Base-by-base conservation (phyloP, 2,113 vertebrate genomes). In the Mastomys coucha region DNA sequence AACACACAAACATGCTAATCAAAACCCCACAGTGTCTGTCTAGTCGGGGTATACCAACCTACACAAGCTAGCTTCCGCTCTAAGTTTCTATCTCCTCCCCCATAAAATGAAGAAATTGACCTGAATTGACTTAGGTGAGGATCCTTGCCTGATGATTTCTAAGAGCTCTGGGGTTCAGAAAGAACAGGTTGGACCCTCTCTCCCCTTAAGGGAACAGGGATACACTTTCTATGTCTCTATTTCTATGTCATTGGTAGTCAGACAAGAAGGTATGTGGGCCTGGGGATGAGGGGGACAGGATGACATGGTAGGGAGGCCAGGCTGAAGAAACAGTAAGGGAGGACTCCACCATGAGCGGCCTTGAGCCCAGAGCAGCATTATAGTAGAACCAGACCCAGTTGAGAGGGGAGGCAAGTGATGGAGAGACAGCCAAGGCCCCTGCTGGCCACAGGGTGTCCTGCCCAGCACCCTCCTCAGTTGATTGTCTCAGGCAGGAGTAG, bases 1-100 rank as follows among this genome's bases (percentile, higher is more conserved):
- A 39, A 42, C n/a, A 63, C 9, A 63, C n/a, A 14, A 36, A 5
- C n/a, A 28, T 5, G 2, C 31, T 51, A 33, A 69, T 51, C 81
- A 31, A 88, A 88, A 36, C 36, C 14, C 67, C 5, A 11, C 49
- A 13, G 17, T 42, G 16, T 24, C 36, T 49, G 12, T 49, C 31
- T 7, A 58, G 22, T 26, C 16, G 49, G 20, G 16, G 4, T 42
- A 13, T 0, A 0, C 78, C 20, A 33, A 53, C 5, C 4, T 45
- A 49, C 36, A 11, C 39, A 51, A 51, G 28, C 69, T 49, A 13
- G 16, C 13, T 72, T 9, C n/a, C 53, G 0, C 2, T 63, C 73
- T 42, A 12, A 92, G n/a, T 56, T 33, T 80, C 24, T 36, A 45
- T 51, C 63, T 65, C 67, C 72, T 95, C 56, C 67, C n/a, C 65